These are phyloP conservation scores for Microctenopoma stevenorrisi DNA, from an alignment of 2,797 vertebrate species.

Conservation along the genomic window DNA sequence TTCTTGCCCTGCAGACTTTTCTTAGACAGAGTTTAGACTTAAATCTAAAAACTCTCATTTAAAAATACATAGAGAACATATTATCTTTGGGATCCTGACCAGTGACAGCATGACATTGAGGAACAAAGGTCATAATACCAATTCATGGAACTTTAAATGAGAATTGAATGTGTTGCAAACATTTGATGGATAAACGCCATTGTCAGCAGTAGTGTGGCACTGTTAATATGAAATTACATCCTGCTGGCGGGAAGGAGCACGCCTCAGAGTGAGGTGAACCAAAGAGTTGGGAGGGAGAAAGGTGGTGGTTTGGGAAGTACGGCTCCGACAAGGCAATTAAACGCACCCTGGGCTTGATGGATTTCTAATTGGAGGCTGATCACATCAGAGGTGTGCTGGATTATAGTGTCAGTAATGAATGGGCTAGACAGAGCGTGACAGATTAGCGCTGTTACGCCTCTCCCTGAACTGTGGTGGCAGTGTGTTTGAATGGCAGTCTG, in stretches of 20 bases:
- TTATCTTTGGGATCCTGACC: neutral
- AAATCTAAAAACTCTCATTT: neutral
- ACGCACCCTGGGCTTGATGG: conserved; percentile 79
- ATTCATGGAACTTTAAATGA: no score
- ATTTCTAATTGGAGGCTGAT: conserved; percentile 83
- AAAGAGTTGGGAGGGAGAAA: conserved; percentile 46
- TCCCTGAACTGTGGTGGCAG: conserved; percentile 51
- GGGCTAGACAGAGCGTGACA: conserved; percentile 72
- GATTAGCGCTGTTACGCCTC: conserved; percentile 73
- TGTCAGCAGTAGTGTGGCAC: conserved; percentile 46
- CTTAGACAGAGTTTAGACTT: no score
- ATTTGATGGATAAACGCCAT: conserved; percentile 58
- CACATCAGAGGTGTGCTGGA: conserved; percentile 79
- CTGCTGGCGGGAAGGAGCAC: conserved; percentile 41
- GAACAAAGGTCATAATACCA: neutral
- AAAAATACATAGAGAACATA: neutral
- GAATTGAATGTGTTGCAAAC: conserved; percentile 51
- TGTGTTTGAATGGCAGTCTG: conserved; percentile 37
- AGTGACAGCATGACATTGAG: neutral
- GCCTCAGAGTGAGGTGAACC: conserved; percentile 37
- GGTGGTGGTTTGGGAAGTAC: conserved; percentile 66
- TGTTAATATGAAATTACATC: conserved; percentile 55
- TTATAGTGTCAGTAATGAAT: conserved; percentile 78
- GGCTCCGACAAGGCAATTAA: conserved; percentile 78
- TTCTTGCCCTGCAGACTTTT: no score